Evolutionary conservation across 2,888 invertebrate genomes (phyloP).

Genomic region (Leucozona laternaria): DNA sequence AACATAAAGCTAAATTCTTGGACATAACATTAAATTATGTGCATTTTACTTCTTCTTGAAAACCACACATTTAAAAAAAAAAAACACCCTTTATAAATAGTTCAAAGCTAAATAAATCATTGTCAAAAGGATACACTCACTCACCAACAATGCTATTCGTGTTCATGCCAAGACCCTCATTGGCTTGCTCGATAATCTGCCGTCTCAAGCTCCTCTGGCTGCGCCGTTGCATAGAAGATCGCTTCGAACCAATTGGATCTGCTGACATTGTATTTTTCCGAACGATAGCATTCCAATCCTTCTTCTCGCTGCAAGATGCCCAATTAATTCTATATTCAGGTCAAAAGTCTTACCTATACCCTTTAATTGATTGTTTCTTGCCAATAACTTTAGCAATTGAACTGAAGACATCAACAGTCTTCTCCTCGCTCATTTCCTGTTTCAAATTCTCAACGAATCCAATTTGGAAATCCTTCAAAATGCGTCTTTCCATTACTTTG

Average conservation of each 20-base stretch:
- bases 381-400: constrained; percentile 93
- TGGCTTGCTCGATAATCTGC: constrained; percentile 88
- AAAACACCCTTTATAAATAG: too few relatives aligned
- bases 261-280: constrained; percentile 87
- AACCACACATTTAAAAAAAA: too few relatives aligned
- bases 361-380: constrained; percentile 83
- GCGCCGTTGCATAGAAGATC: constrained; percentile 87
- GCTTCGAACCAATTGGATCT: constrained; percentile 92
- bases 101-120: too few relatives aligned
- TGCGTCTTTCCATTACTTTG: constrained; percentile 93
- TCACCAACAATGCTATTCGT: constrained; percentile 89
- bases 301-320: constrained; percentile 81
- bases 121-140: constrained; percentile 30
- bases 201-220: constrained; percentile 89
- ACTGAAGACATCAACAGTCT: constrained; percentile 91
- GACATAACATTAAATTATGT: too few relatives aligned
- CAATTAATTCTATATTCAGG: not conserved
- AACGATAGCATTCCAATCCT: constrained; percentile 94
- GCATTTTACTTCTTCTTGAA: too few relatives aligned
- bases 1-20: too few relatives aligned
- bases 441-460: constrained; percentile 93
- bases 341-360: constrained; percentile 61
- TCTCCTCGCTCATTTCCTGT: constrained; percentile 88
- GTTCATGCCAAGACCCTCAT: constrained; percentile 87
- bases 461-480: constrained; percentile 95